Percentiles rank a stretch among this genome's conserved stretches.
phyloP scores from a whole-genome alignment of 2,888 invertebrate species.

The Agriopis marginaria region DNA sequence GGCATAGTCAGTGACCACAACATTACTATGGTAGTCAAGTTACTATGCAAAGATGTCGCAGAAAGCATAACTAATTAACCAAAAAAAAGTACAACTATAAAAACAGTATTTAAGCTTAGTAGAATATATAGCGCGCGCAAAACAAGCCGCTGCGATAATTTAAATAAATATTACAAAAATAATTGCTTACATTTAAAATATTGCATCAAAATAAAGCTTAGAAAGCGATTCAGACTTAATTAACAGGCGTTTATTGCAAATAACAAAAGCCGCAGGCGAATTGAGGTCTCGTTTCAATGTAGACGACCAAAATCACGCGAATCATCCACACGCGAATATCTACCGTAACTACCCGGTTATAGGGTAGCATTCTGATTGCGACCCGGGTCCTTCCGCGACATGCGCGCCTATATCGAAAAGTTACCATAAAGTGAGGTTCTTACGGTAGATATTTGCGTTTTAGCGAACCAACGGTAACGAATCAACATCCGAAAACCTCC shows the following conservation, averaged over 20 bases:
- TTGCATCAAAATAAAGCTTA: constrained; percentile 44
- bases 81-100: not conserved
- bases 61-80: no score
- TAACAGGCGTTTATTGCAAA: constrained; percentile 17
- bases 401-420: not conserved
- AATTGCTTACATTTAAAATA: constrained; percentile 24
- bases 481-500: not conserved
- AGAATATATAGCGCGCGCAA: constrained; percentile 9
- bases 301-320: not conserved
- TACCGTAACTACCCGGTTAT: not conserved
- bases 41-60: no score
- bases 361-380: not conserved
- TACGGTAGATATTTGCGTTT: constrained; percentile 5
- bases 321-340: not conserved
- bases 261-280: not conserved
- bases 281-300: not conserved
- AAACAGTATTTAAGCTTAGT: not conserved
- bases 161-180: constrained; percentile 24
- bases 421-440: not conserved
- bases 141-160: constrained; percentile 25
- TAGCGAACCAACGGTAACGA: no score
- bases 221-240: constrained; percentile 40
- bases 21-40: no score
- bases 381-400: not conserved
- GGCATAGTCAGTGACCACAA: no score